Percentiles rank a stretch among this genome's conserved stretches.
phyloP scores from a whole-genome alignment of 1,140 invertebrate species.

The Helicoverpa zea region DNA sequence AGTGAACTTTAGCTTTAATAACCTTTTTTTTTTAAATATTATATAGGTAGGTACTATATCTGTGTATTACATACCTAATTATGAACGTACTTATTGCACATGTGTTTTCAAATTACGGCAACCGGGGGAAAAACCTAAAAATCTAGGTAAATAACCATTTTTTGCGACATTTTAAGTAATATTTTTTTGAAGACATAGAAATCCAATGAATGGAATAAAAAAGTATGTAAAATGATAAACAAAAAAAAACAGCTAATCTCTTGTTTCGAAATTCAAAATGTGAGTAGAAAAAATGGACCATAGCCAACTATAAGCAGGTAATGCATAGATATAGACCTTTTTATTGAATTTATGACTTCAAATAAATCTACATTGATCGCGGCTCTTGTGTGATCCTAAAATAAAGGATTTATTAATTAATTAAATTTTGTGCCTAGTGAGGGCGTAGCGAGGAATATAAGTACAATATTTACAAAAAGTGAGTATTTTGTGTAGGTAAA shows the following conservation, averaged over 20 bases:
- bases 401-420: not conserved
- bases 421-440: slow-evolving; percentile 30
- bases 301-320: too few relatives aligned
- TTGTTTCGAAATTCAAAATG: too few relatives aligned
- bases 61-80: not conserved
- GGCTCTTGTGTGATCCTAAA: slow-evolving; percentile 24
- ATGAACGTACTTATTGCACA: not conserved
- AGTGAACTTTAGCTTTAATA: slow-evolving; percentile 41
- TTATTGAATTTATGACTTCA: not conserved
- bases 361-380: slow-evolving; percentile 13
- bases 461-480: slow-evolving; percentile 14
- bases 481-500: too few relatives aligned
- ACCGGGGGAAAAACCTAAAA: too few relatives aligned
- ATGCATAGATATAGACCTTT: not conserved
- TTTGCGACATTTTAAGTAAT: too few relatives aligned
- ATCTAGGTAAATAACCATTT: too few relatives aligned
- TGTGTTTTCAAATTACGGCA: too few relatives aligned
- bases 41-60: not conserved
- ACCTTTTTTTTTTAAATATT: slow-evolving; percentile 27
- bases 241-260: too few relatives aligned
- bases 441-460: slow-evolving; percentile 1
- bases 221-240: too few relatives aligned
- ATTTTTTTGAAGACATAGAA: too few relatives aligned
- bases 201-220: too few relatives aligned
- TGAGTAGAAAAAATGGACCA: too few relatives aligned